Percentiles rank a stretch among this genome's conserved stretches.
phyloP scores from a whole-genome alignment of 2,888 invertebrate species.

The Dasypogon diadema region DNA sequence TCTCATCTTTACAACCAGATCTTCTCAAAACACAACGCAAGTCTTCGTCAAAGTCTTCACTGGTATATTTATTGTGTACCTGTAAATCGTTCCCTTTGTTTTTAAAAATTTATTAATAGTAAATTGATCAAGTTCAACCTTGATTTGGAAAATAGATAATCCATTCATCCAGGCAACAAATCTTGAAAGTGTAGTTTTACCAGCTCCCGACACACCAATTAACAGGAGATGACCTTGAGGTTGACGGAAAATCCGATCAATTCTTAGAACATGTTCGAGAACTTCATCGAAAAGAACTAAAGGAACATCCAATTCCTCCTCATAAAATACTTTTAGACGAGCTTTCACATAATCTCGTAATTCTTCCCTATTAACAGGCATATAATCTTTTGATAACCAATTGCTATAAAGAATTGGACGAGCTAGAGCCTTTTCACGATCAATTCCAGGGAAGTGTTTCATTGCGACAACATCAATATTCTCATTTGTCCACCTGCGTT shows the following conservation, averaged over 20 bases:
- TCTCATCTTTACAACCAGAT: conserved; percentile 95
- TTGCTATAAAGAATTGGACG: conserved; percentile 98
- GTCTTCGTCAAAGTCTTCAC: conserved; percentile 99
- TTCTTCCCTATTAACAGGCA: conserved; percentile 95
- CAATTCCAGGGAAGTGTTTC: conserved; percentile 94
- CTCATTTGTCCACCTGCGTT: conserved; percentile 98
- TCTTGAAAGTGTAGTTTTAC: conserved; percentile 98
- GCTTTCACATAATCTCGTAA: conserved; percentile 97
- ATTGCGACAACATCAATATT: conserved; percentile 93
- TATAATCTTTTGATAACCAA: conserved; percentile 98
- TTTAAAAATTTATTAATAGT: too few species aligned
- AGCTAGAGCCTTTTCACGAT: conserved; percentile 85
- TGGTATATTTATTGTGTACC: conserved; percentile 99
- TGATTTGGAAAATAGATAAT: conserved; percentile 98
- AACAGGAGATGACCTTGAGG: conserved; percentile 97
- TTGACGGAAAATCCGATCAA: conserved; percentile 99
- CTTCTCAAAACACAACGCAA: conserved; percentile 87
- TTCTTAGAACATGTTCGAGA: conserved; percentile 97
- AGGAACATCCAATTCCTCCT: conserved; percentile 98
- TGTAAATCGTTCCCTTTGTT: too few species aligned
- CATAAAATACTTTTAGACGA: conserved; percentile 97
- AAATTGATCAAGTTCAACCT: conserved; percentile 73
- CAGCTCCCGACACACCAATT: conserved; percentile 98
- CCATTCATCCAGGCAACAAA: conserved; percentile 99
- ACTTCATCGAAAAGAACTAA: conserved; percentile 99